These are phyloP conservation scores for Camponotus fellah DNA, from an alignment of 2,888 invertebrate genomes.

Conservation along the genomic window DNA sequence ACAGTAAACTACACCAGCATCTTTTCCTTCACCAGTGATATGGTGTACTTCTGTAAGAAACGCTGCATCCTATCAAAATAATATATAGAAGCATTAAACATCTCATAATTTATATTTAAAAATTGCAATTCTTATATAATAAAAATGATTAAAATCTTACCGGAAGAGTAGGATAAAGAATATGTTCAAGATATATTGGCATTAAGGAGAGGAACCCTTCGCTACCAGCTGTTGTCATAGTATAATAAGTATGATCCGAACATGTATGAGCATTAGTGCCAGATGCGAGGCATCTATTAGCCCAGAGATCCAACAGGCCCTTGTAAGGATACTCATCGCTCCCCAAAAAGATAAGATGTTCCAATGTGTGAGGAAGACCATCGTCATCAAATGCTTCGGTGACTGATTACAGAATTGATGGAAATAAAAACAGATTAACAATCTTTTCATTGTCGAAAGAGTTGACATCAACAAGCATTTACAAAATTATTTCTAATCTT, in stretches of 20 bases:
- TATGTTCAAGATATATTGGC: constrained; percentile 96
- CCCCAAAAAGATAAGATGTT: constrained; percentile 96
- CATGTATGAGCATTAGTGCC: constrained; percentile 97
- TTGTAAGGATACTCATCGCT: constrained; percentile 96
- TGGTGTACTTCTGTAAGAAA: constrained; percentile 97
- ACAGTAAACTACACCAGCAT: constrained; percentile 98
- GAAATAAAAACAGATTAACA: background rate
- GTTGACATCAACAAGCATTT: background rate
- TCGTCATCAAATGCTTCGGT: constrained; percentile 97
- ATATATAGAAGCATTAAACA: constrained; percentile 34
- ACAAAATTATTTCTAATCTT: background rate
- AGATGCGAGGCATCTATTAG: constrained; percentile 95
- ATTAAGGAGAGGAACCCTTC: constrained; percentile 95
- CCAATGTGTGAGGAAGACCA: constrained; percentile 96
- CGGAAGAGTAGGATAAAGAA: constrained; percentile 93
- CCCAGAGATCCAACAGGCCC: constrained; percentile 95
- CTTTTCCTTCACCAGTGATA: constrained; percentile 94
- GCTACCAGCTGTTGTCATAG: constrained; percentile 94
- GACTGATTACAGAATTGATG: constrained; percentile 87
- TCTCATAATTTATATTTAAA: background rate
- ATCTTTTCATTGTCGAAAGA: background rate
- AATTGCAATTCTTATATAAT: background rate
- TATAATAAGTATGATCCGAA: constrained; percentile 96
- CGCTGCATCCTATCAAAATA: constrained; percentile 89
- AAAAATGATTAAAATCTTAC: constrained; percentile 81